These are phyloP conservation scores for Drosophila vallismaia DNA, from an alignment of 2,888 invertebrate genomes.

Conservation along the genomic window DNA sequence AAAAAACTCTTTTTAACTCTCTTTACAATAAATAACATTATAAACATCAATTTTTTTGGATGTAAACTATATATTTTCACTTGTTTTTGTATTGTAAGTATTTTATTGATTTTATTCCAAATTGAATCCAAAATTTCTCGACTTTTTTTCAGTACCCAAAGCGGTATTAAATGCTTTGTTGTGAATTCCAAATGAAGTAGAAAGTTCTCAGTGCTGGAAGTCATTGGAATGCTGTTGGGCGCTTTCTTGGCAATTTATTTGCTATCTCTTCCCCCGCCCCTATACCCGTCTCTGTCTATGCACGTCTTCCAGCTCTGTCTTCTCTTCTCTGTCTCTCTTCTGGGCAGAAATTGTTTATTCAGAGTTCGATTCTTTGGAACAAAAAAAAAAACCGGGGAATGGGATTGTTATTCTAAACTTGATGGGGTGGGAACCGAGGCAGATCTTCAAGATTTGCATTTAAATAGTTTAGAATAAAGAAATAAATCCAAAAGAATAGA, in stretches of 20 bases:
- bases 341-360: slow-evolving; percentile 51
- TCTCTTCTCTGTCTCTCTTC: not conserved
- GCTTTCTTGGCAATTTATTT: slow-evolving; percentile 50
- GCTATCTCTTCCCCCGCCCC: slow-evolving; percentile 1
- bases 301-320: not conserved
- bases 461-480: not conserved
- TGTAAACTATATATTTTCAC: too few relatives aligned
- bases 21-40: too few relatives aligned
- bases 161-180: slow-evolving; percentile 26
- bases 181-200: slow-evolving; percentile 74
- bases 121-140: not conserved
- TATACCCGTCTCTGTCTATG: not conserved
- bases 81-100: too few relatives aligned
- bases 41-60: too few relatives aligned
- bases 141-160: slow-evolving; percentile 2
- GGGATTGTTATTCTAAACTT: slow-evolving; percentile 4
- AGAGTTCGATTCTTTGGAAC: slow-evolving; percentile 33
- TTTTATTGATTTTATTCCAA: too few relatives aligned
- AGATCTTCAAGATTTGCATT: slow-evolving; percentile 2
- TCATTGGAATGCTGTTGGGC: slow-evolving; percentile 57
- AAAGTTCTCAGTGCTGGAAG: slow-evolving; percentile 61
- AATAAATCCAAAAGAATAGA: not conserved
- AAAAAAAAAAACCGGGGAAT: slow-evolving; percentile 34
- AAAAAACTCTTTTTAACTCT: too few relatives aligned
- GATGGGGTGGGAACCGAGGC: slow-evolving; percentile 20